A percentile compares a stretch with the other conserved stretches of the same genome.
Conservation (phyloP, 37 sponge, comb jelly and placozoan genomes). For the Aplysina aerophoba region DNA sequence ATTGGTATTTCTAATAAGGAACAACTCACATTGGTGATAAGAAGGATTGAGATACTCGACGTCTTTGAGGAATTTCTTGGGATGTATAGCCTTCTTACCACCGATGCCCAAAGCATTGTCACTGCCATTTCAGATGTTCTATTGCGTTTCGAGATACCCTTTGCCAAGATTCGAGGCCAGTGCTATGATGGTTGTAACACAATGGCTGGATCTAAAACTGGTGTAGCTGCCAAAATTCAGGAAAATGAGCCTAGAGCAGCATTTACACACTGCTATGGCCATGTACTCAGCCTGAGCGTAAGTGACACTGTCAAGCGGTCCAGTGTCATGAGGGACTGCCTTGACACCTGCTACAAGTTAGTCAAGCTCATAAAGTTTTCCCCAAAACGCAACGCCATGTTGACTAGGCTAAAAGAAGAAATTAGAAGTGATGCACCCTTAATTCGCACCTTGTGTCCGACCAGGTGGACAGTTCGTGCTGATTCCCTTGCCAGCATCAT, state of each 20-base stretch:
- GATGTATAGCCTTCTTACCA: not conserved
- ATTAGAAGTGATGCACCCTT: too few species aligned
- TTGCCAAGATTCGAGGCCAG: conserved; percentile 30
- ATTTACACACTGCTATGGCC: conserved; percentile 34
- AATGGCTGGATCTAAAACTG: conserved; percentile 35
- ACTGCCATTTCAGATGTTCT: conserved; percentile 19
- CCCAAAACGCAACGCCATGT: conserved; percentile 17
- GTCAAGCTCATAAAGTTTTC: conserved; percentile 30
- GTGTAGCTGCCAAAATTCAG: conserved; percentile 37
- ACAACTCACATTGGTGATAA: too few species aligned
- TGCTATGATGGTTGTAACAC: conserved; percentile 43
- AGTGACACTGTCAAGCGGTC: conserved; percentile 67
- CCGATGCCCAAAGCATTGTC: conserved; percentile 31
- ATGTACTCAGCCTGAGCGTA: conserved; percentile 31
- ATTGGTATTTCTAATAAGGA: too few species aligned
- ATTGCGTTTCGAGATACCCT: conserved; percentile 28
- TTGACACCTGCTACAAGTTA: conserved; percentile 2
- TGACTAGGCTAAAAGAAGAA: not conserved
- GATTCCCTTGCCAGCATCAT: conserved; percentile 42
- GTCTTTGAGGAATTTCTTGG: not conserved
- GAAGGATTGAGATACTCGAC: not conserved
- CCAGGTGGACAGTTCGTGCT: conserved; percentile 52
- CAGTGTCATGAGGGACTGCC: not conserved
- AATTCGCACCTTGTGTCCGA: too few species aligned
- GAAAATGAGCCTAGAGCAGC: conserved; percentile 22